Evolutionary conservation across 1,140 invertebrate species (phyloP).

Genomic region (Popillia japonica): DNA sequence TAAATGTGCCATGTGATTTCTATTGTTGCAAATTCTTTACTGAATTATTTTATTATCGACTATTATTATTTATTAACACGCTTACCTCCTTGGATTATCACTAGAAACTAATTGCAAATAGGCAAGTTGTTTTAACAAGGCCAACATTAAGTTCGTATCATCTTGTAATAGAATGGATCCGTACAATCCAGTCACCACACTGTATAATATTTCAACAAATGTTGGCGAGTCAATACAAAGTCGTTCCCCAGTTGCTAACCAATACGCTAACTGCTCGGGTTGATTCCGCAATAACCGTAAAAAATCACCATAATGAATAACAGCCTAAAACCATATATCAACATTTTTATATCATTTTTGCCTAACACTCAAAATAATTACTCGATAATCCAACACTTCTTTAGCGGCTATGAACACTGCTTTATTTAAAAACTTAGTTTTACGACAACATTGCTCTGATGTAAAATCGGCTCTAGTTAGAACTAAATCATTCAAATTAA

Average conservation of each 20-base stretch:
- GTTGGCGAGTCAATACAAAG: constrained; percentile 51
- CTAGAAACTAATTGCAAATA: constrained; percentile 82
- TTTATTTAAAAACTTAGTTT: constrained; percentile 79
- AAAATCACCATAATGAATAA: constrained; percentile 80
- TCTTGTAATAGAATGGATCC: constrained; percentile 81
- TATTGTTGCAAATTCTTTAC: too few species aligned
- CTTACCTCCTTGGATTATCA: constrained; percentile 79
- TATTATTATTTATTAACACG: constrained; percentile 57
- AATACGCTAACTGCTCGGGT: constrained; percentile 81
- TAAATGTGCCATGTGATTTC: too few species aligned
- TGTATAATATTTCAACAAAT: constrained; percentile 68
- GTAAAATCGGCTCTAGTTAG: constrained; percentile 77
- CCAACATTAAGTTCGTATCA: constrained; percentile 82
- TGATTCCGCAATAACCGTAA: constrained; percentile 79
- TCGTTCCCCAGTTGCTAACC: constrained; percentile 79
- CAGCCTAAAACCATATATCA: constrained; percentile 67
- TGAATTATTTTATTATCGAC: too few species aligned
- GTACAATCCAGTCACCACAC: constrained; percentile 84
- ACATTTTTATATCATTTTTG: constrained; percentile 12
- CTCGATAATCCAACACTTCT: constrained; percentile 82
- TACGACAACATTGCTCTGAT: constrained; percentile 77
- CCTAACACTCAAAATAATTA: constrained; percentile 54
- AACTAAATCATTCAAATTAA: constrained; percentile 84
- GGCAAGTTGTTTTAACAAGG: constrained; percentile 82
- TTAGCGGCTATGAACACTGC: constrained; percentile 88